Conservation (phyloP, 2,797 vertebrate genomes). For the Liasis olivaceus region DNA sequence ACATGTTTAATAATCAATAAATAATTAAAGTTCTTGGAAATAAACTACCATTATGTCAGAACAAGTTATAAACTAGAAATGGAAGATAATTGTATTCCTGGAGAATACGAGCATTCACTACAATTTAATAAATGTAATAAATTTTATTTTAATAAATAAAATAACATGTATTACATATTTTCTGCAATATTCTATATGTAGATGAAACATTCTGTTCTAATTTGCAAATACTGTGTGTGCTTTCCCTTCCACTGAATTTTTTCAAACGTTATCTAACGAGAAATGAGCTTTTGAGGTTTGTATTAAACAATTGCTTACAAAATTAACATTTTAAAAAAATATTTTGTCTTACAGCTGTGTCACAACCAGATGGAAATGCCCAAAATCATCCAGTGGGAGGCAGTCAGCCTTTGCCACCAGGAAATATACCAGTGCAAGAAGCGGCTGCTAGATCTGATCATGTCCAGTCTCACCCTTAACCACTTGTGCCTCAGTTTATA, state of each 20-base stretch:
- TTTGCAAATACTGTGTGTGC: neutral
- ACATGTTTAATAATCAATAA: no score
- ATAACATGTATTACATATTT: neutral
- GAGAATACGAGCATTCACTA: neutral
- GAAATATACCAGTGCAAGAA: conserved; percentile 58
- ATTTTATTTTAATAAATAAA: neutral
- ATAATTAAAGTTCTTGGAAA: no score
- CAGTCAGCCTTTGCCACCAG: conserved; percentile 64
- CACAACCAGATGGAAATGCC: conserved; percentile 54
- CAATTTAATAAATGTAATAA: no score
- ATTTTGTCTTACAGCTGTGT: conserved; percentile 64
- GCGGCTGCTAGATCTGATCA: conserved; percentile 58
- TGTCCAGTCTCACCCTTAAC: conserved; percentile 58
- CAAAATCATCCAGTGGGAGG: conserved; percentile 58
- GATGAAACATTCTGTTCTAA: neutral
- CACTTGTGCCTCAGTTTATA: conserved; percentile 68
- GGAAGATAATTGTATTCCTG: neutral
- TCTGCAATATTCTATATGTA: neutral
- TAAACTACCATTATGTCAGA: no score
- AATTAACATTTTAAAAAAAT: conserved; percentile 6
- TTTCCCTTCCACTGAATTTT: neutral
- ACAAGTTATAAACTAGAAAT: no score
- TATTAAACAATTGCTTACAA: neutral
- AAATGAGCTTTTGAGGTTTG: neutral
- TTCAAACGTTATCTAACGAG: neutral